A percentile compares a stretch with the other conserved stretches of the same genome.
phyloP scores from a whole-genome alignment of 2,113 vertebrate genomes.

The Noturus placidus region DNA sequence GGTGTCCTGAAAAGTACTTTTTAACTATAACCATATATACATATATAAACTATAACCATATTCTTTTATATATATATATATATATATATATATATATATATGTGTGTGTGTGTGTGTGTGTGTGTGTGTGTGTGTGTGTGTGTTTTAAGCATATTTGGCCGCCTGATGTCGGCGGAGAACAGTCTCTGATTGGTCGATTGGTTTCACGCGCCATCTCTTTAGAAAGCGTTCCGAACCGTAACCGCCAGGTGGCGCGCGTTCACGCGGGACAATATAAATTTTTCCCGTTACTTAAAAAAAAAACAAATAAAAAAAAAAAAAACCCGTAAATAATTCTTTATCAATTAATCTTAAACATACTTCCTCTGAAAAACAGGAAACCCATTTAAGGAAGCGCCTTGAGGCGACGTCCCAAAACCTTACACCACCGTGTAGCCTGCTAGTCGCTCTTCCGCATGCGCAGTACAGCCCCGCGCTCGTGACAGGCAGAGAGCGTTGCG shows the following conservation, averaged over 20 bases:
- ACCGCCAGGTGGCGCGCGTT: constrained; percentile 5
- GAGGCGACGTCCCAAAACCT: background rate
- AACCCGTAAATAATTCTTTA: background rate
- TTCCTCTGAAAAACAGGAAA: background rate
- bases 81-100: too few species aligned
- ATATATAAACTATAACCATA: too few species aligned
- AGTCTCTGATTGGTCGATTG: background rate
- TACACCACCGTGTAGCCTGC: background rate
- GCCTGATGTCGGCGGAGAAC: background rate
- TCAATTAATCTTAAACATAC: background rate
- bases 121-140: too few species aligned
- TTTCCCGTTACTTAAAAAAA: background rate
- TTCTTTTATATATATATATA: too few species aligned
- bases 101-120: too few species aligned
- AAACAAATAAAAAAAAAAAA: background rate
- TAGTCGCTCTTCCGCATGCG: background rate
- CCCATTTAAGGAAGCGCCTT: background rate
- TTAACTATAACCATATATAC: too few species aligned
- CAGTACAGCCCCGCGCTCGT: background rate
- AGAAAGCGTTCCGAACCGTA: background rate
- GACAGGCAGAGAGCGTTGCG: background rate
- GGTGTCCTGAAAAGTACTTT: too few species aligned
- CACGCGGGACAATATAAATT: background rate
- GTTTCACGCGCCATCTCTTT: background rate
- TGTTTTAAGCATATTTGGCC: background rate